Conservation (phyloP, 2,797 vertebrate genomes). For the Coilia nasus region DNA sequence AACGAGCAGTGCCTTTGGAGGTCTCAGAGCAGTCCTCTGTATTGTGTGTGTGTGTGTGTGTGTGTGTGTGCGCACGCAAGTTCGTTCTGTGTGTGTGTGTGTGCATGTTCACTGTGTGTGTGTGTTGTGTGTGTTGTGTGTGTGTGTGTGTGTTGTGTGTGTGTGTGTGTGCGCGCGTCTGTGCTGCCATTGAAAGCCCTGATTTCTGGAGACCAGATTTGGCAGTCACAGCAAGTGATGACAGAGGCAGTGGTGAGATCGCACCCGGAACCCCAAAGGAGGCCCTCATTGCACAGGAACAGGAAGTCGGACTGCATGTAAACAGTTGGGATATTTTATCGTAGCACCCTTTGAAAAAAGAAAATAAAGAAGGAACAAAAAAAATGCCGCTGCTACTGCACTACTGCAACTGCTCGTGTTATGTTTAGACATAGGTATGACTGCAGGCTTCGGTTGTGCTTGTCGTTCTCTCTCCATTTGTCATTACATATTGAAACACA, state of each 20-base stretch:
- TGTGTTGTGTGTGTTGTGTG: slow-evolving; percentile 69
- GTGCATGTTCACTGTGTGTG: slow-evolving; percentile 67
- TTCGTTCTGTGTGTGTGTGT: slow-evolving; percentile 69
- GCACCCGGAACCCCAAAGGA: slow-evolving; percentile 83
- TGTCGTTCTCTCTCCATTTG: neutral
- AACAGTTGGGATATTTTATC: slow-evolving; percentile 43
- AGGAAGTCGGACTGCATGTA: slow-evolving; percentile 66
- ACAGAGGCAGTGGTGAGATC: slow-evolving; percentile 85
- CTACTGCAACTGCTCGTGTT: slow-evolving; percentile 79
- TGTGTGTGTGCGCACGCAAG: too few species aligned
- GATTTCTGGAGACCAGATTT: slow-evolving; percentile 81
- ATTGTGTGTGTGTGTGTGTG: slow-evolving; percentile 45
- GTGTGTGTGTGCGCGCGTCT: slow-evolving; percentile 50
- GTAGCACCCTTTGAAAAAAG: slow-evolving; percentile 34
- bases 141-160: slow-evolving; percentile 41
- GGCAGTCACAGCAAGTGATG: slow-evolving; percentile 84
- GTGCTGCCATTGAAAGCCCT: slow-evolving; percentile 71
- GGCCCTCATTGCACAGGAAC: slow-evolving; percentile 74
- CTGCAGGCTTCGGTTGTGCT: neutral
- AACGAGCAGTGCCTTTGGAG: slow-evolving; percentile 70
- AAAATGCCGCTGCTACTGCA: slow-evolving; percentile 37
- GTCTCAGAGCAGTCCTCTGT: slow-evolving; percentile 69
- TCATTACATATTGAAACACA: neutral
- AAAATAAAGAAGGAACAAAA: neutral
- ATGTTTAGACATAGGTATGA: slow-evolving; percentile 49